These are phyloP conservation scores for Acleris cristana DNA, from an alignment of 2,888 invertebrate genomes.

Conservation along the genomic window DNA sequence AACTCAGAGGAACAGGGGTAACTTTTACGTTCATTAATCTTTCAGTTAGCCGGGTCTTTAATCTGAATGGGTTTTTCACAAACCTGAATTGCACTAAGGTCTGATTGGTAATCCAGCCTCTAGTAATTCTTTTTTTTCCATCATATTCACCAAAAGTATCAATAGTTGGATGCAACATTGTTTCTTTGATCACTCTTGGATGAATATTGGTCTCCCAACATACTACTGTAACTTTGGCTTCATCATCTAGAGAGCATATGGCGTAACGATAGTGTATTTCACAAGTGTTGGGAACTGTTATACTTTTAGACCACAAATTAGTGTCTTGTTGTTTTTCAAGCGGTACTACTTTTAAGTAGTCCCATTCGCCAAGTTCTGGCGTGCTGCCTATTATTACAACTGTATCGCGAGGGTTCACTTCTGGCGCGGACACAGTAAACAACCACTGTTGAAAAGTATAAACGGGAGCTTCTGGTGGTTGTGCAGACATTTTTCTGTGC, in stretches of 20 bases:
- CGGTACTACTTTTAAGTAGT: conserved; percentile 82
- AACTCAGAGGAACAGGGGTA: conserved; percentile 88
- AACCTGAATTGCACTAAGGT: conserved; percentile 93
- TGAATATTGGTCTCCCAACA: conserved; percentile 92
- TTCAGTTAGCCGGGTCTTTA: conserved; percentile 88
- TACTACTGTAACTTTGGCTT: conserved; percentile 85
- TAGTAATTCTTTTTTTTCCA: conserved; percentile 84
- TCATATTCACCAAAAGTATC: conserved; percentile 88
- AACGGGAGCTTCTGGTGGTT: conserved; percentile 52
- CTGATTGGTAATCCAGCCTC: conserved; percentile 93
- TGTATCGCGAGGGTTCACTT: conserved; percentile 84
- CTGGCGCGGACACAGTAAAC: conserved; percentile 78
- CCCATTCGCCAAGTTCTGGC: conserved; percentile 88
- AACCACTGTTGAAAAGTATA: conserved; percentile 64
- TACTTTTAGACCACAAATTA: conserved; percentile 85
- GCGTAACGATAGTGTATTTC: conserved; percentile 90
- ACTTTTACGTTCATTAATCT: conserved; percentile 89
- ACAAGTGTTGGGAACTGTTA: conserved; percentile 87
- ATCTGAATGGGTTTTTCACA: conserved; percentile 89
- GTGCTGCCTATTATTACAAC: conserved; percentile 89
- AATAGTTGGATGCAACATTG: conserved; percentile 69
- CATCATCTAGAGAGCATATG: conserved; percentile 87
- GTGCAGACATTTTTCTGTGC: conserved; percentile 60
- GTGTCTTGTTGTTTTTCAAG: conserved; percentile 75
- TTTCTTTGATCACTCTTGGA: conserved; percentile 85